These are phyloP conservation scores for Anoplius nigerrimus DNA, from an alignment of 2,888 invertebrate species.

Conservation along the genomic window DNA sequence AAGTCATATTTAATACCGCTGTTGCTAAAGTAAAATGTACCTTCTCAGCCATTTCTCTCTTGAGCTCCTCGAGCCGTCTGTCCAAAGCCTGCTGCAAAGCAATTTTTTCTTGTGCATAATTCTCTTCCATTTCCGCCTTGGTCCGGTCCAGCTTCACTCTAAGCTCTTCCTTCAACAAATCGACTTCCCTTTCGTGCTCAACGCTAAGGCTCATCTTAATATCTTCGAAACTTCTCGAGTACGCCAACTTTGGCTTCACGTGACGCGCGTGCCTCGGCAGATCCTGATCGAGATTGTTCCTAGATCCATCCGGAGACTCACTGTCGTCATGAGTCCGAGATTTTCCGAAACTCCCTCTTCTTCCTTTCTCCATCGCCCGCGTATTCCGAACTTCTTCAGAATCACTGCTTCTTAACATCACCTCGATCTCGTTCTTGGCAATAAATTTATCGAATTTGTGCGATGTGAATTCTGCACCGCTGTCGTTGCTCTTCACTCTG, in stretches of 20 bases:
- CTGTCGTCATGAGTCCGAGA: slow-evolving; percentile 38
- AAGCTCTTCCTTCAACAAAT: slow-evolving; percentile 78
- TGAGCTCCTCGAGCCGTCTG: slow-evolving; percentile 74
- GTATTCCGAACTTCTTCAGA: slow-evolving; percentile 58
- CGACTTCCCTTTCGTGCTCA: slow-evolving; percentile 77
- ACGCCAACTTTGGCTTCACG: slow-evolving; percentile 63
- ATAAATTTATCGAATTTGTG: slow-evolving; percentile 66
- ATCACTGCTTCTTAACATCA: slow-evolving; percentile 53
- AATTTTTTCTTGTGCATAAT: slow-evolving; percentile 75
- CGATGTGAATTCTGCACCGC: slow-evolving; percentile 35
- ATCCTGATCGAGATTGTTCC: slow-evolving; percentile 10
- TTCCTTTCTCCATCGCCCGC: slow-evolving; percentile 63
- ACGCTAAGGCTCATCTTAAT: slow-evolving; percentile 61
- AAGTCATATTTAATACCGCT: no score
- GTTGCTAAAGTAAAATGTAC: no score
- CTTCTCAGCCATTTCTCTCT: slow-evolving; percentile 75
- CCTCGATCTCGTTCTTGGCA: slow-evolving; percentile 66
- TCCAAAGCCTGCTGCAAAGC: slow-evolving; percentile 75
- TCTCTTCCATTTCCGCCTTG: slow-evolving; percentile 70
- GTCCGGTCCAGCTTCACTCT: slow-evolving; percentile 75
- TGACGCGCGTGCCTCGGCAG: slow-evolving; percentile 33
- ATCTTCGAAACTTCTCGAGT: slow-evolving; percentile 77
- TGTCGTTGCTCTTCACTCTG: slow-evolving; percentile 49
- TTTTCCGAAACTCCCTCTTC: slow-evolving; percentile 31
- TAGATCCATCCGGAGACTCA: slow-evolving; percentile 34